A percentile compares a stretch with the other conserved stretches of the same genome.
phyloP scores from a whole-genome alignment of 2,113 vertebrate genomes.

The Corythaixoides concolor region DNA sequence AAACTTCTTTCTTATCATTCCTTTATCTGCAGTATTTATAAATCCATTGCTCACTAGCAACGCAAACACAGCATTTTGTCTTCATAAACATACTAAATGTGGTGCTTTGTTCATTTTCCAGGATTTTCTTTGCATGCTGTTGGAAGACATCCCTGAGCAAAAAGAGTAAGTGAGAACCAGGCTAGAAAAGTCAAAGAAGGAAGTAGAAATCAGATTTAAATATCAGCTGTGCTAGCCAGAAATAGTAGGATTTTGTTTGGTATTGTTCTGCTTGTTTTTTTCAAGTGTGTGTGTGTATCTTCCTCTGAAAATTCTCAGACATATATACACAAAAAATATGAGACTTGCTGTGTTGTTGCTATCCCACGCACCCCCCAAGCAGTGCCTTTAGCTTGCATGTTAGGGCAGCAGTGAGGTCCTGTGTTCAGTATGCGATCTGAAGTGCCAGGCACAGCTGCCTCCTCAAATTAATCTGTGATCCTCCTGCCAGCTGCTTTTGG shows the following conservation, averaged over 20 bases:
- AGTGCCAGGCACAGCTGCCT: neutral
- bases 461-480: neutral
- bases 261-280: neutral
- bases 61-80: neutral
- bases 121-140: conserved; percentile 92
- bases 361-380: neutral
- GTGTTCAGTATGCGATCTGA: neutral
- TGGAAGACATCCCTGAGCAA: conserved; percentile 84
- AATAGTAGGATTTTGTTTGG: neutral
- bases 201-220: neutral
- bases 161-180: conserved; percentile 77
- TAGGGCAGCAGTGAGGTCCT: neutral
- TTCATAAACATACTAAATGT: conserved; percentile 9
- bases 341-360: neutral
- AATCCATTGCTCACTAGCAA: neutral
- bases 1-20: neutral
- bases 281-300: neutral
- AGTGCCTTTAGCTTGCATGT: neutral
- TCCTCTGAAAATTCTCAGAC: neutral
- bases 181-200: neutral
- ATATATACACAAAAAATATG: neutral
- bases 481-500: neutral
- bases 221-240: neutral
- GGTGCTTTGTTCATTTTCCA: conserved; percentile 70
- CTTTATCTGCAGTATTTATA: neutral